Percentiles rank a stretch among this genome's conserved stretches.
Conservation (phyloP, 2,797 vertebrate species). For the Phalanger gymnotis region DNA sequence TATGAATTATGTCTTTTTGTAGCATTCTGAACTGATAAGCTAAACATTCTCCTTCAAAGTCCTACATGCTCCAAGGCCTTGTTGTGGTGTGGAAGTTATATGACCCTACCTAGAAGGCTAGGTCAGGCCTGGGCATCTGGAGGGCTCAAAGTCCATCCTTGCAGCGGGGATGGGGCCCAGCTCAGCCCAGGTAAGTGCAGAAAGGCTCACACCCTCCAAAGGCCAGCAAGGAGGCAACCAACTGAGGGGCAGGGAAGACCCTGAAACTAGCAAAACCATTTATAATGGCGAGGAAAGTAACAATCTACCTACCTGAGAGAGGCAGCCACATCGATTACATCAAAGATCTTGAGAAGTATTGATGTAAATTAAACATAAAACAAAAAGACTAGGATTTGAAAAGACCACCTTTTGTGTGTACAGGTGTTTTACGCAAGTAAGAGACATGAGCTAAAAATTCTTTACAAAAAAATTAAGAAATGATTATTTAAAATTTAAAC, state of each 20-base stretch:
- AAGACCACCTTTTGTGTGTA: neutral
- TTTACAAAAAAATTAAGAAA: constrained; percentile 48
- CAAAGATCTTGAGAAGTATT: neutral
- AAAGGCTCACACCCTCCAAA: neutral
- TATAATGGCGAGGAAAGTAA: neutral
- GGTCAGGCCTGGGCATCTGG: neutral
- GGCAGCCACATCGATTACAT: neutral
- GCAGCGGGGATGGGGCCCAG: neutral
- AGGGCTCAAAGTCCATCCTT: neutral
- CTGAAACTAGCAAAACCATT: neutral
- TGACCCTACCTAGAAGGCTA: neutral
- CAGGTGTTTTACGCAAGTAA: neutral
- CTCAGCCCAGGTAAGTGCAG: neutral
- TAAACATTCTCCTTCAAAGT: neutral
- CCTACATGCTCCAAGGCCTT: neutral
- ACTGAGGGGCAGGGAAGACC: neutral
- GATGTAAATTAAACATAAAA: neutral
- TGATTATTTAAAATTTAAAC: constrained; percentile 24
- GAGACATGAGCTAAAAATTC: neutral
- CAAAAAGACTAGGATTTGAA: neutral
- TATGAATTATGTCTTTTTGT: neutral
- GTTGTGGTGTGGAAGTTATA: neutral
- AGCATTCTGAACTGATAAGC: neutral
- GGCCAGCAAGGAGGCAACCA: neutral
- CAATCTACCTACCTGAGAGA: neutral